Evolutionary conservation across 2,888 invertebrate genomes (phyloP).

Genomic region (Palloptera scutellata): DNA sequence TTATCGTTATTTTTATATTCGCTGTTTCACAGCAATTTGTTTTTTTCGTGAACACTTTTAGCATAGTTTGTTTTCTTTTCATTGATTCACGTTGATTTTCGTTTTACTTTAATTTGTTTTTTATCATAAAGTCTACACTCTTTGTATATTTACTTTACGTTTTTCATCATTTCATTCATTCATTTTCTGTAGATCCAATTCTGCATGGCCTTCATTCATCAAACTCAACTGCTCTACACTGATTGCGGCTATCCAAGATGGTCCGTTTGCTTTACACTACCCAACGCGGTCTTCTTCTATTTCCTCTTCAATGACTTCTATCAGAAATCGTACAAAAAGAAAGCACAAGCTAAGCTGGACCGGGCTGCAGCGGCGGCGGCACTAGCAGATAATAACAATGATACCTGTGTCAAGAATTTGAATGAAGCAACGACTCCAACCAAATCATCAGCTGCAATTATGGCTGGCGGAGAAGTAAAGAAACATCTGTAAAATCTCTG

Average conservation of each 20-base stretch:
- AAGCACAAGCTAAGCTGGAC: conserved; percentile 50
- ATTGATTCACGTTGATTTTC: too few relatives aligned
- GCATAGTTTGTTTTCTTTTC: too few relatives aligned
- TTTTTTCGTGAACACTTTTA: too few relatives aligned
- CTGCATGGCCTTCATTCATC: conserved; percentile 86
- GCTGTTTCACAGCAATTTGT: too few relatives aligned
- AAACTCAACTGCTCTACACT: conserved; percentile 82
- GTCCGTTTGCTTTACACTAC: conserved; percentile 82
- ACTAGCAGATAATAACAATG: conserved; percentile 51
- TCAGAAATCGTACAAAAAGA: conserved; percentile 73
- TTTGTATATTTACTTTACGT: not conserved
- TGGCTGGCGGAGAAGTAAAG: conserved; percentile 33
- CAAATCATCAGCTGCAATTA: conserved; percentile 1
- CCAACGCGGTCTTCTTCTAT: conserved; percentile 93
- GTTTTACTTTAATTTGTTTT: too few relatives aligned
- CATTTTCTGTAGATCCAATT: conserved; percentile 78
- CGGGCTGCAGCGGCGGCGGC: conserved; percentile 37
- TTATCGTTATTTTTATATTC: too few relatives aligned
- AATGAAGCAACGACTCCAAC: conserved; percentile 39
- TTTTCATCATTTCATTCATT: not conserved
- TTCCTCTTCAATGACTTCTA: conserved; percentile 93
- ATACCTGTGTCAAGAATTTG: conserved; percentile 49
- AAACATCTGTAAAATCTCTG: conserved; percentile 47
- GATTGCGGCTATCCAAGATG: conserved; percentile 90
- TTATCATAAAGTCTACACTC: not conserved